Evolutionary conservation across 2,888 invertebrate species (phyloP).

Genomic region (Anarsia innoxiella): DNA sequence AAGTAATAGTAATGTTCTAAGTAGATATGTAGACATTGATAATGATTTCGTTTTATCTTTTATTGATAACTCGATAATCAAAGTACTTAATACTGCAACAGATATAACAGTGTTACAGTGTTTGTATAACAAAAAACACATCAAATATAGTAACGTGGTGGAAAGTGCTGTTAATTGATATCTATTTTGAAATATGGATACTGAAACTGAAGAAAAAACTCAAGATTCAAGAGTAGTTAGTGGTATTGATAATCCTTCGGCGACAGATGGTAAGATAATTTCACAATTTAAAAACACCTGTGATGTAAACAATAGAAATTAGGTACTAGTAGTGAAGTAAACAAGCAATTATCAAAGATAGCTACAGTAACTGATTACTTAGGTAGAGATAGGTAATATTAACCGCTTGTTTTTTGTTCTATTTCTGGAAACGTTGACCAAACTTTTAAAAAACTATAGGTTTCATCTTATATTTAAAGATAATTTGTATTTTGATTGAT

Average conservation of each 20-base stretch:
- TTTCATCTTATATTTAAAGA: too few species aligned
- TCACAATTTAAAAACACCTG: too few species aligned
- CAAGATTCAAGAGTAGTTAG: slow-evolving; percentile 19
- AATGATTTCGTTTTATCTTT: slow-evolving; percentile 27
- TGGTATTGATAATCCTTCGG: slow-evolving; percentile 45
- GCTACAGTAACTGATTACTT: too few species aligned
- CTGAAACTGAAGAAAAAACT: not conserved
- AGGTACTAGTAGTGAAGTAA: too few species aligned
- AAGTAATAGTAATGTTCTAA: not conserved
- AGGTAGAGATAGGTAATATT: too few species aligned
- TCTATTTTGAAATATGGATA: slow-evolving; percentile 11
- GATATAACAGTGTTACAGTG: slow-evolving; percentile 41
- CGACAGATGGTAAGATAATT: slow-evolving; percentile 21
- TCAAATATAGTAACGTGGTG: slow-evolving; percentile 11
- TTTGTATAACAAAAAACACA: slow-evolving; percentile 41
- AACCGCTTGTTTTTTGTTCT: too few species aligned
- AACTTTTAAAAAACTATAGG: too few species aligned
- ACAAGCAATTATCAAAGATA: too few species aligned
- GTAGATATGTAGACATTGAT: slow-evolving; percentile 5
- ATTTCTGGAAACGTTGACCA: too few species aligned
- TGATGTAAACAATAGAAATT: too few species aligned
- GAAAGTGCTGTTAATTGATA: slow-evolving; percentile 14
- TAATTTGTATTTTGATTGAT: too few species aligned
- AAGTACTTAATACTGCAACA: slow-evolving; percentile 13
- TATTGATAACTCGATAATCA: slow-evolving; percentile 20